Conservation (phyloP, 2,888 invertebrate species). For the Pyrocoelia pectoralis region DNA sequence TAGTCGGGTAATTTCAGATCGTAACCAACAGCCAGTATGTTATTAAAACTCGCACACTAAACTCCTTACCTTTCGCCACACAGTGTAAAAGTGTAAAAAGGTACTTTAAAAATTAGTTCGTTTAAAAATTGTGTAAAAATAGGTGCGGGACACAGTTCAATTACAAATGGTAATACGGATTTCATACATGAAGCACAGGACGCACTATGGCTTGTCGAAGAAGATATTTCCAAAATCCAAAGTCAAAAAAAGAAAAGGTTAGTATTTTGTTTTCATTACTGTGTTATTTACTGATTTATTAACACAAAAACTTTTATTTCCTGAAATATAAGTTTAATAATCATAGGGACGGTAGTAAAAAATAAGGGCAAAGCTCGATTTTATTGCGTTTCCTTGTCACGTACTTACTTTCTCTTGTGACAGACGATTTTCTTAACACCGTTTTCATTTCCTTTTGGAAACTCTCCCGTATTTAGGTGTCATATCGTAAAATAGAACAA, state of each 20-base stretch:
- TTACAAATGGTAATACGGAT: conserved; percentile 41
- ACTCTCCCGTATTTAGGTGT: neutral
- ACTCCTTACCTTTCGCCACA: conserved; percentile 16
- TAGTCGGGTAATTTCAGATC: conserved; percentile 48
- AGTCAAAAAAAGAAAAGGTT: conserved; percentile 65
- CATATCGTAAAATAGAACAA: neutral
- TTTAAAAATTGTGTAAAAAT: conserved; percentile 56
- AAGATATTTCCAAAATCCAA: conserved; percentile 62
- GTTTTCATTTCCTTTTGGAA: neutral
- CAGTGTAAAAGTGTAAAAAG: neutral
- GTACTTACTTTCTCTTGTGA: neutral
- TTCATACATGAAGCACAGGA: conserved; percentile 54
- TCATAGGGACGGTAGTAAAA: neutral
- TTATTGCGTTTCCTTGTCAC: neutral
- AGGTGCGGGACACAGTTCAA: conserved; percentile 66
- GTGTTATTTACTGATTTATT: neutral
- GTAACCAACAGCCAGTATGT: conserved; percentile 44
- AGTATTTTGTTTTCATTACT: neutral
- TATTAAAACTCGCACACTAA: conserved; percentile 42
- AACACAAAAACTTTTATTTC: neutral
- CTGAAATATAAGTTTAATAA: too few relatives aligned
- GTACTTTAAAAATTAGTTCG: neutral
- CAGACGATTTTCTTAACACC: neutral
- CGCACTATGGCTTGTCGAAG: conserved; percentile 59
- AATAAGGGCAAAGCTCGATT: neutral